Evolutionary conservation across 2,113 vertebrate genomes (phyloP), one percentile per base, ranked within the genome.

Genomic region (Oreochromis niloticus): DNA sequence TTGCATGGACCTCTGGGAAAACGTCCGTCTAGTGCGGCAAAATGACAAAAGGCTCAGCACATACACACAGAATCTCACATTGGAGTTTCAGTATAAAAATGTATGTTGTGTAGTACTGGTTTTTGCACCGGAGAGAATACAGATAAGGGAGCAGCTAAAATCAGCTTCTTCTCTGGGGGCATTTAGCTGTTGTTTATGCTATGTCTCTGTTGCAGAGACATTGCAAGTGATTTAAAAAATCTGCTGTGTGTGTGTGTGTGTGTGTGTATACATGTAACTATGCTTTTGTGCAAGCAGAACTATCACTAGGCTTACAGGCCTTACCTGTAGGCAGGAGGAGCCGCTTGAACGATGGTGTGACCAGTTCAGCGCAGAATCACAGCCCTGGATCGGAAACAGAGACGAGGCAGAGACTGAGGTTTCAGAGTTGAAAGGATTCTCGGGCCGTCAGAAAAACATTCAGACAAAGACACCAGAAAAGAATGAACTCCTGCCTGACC

Each of bases 231-330:
- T 66, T 93, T 85, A 34, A 81, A 90, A 83, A 78, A 71, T 55
- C 43, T 52, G 66, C 73, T 27, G 27, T 27, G 27, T 27, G 27
- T 27, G 27, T 27, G 27, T 36, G 9, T 32, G 32, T 32, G 32
- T 34, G 27, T 63, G 2, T 36, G 1, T 82, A 55, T 1, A 27
- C 11, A 5, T 36, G 54, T 50, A 80, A 85, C 43, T 46, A 12
- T 73, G 84, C 46, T 30, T 91, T 73, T 89, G 85, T 83, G 86
- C 81, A 89, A 92, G 93, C 93, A 93, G 92, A 92, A 94, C 94
- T 96, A 96, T 95, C 95, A 61, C 48, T 50, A 4, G 57, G 63
- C 82, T 87, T 46, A 34, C 95, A 95, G 95, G 84, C 89, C 80
- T 86, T 36, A 94, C 93, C 94, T 94, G 57, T 80, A 93, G 94